A percentile compares a stretch with the other conserved stretches of the same genome.
Conservation (phyloP, 2,113 vertebrate species). For the Macroglossus sobrinus region DNA sequence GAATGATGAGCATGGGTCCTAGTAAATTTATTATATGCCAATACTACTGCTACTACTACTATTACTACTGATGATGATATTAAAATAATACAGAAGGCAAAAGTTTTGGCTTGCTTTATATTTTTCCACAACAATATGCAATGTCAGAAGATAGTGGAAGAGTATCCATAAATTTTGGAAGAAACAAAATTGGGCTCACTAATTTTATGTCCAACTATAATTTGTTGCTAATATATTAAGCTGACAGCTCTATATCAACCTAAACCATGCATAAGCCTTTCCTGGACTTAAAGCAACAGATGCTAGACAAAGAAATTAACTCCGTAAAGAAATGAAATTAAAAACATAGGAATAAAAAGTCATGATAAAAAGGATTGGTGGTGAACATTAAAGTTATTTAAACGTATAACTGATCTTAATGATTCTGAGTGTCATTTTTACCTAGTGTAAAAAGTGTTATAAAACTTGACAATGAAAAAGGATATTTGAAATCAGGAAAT, state of each 20-base stretch:
- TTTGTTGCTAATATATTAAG: background rate
- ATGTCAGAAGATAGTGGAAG: background rate
- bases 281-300: background rate
- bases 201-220: background rate
- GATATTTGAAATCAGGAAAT: background rate
- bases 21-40: background rate
- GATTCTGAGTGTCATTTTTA: background rate
- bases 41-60: background rate
- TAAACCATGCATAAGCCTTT: background rate
- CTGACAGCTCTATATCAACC: background rate
- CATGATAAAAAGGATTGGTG: background rate
- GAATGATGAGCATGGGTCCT: background rate
- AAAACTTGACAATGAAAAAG: background rate
- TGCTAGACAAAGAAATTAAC: background rate
- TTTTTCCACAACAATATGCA: background rate
- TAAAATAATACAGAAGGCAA: background rate
- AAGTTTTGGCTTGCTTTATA: background rate
- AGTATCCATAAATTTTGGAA: background rate
- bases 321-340: background rate
- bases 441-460: background rate
- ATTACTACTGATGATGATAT: background rate
- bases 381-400: background rate
- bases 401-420: background rate
- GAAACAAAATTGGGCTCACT: background rate
- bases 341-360: background rate